Percentiles rank a stretch among this genome's conserved stretches.
Evolutionary conservation across 2,888 invertebrate genomes (phyloP).

Genomic region (Idaea dimidiata): DNA sequence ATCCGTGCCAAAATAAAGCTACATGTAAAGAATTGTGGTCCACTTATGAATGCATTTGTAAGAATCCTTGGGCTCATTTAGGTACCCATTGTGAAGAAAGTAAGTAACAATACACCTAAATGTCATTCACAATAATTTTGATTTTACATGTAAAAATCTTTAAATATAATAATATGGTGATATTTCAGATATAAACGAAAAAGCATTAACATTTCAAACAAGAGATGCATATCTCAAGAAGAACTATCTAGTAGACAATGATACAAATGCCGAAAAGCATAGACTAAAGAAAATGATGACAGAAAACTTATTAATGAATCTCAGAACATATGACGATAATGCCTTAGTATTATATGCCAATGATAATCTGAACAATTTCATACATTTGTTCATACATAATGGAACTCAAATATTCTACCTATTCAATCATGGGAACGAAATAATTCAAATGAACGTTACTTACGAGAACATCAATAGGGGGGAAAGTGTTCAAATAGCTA

Average conservation of each 20-base stretch:
- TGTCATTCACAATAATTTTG: conserved; percentile 3
- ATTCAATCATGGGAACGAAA: conserved; percentile 91
- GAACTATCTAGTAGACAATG: conserved; percentile 86
- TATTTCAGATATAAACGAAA: conserved; percentile 91
- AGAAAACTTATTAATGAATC: conserved; percentile 91
- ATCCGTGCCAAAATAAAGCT: conserved; percentile 95
- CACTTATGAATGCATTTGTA: conserved; percentile 94
- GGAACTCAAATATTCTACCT: conserved; percentile 90
- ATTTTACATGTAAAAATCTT: not conserved
- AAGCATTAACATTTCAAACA: conserved; percentile 93
- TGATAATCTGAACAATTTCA: conserved; percentile 95
- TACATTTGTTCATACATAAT: conserved; percentile 91
- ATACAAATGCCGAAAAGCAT: conserved; percentile 82
- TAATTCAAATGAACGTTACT: conserved; percentile 88
- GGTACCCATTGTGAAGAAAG: conserved; percentile 95
- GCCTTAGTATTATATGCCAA: conserved; percentile 94
- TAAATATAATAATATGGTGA: not conserved
- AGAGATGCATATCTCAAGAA: conserved; percentile 89
- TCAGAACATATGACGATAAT: conserved; percentile 91
- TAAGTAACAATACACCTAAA: conserved; percentile 72
- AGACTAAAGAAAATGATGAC: conserved; percentile 87
- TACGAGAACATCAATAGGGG: conserved; percentile 89
- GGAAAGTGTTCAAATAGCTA: conserved; percentile 93
- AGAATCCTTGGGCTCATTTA: conserved; percentile 95
- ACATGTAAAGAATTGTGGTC: conserved; percentile 96